A percentile compares a stretch with the other conserved stretches of the same genome.
Conservation (phyloP, 2,113 vertebrate species). For the Dascyllus trimaculatus region DNA sequence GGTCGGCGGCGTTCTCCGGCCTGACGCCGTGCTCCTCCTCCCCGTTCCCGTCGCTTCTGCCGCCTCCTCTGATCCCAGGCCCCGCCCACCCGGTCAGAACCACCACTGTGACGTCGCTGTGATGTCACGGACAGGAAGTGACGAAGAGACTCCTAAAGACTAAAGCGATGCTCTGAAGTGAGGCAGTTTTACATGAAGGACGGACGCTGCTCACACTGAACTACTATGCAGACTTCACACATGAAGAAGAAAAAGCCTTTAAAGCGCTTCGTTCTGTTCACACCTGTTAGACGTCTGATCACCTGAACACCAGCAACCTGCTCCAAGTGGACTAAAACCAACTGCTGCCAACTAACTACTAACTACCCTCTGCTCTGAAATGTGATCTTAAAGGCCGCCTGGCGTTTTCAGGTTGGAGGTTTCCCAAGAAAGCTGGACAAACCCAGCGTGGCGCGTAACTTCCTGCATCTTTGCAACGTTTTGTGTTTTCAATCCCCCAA, state of each 20-base stretch:
- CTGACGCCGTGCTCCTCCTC: slow-evolving; percentile 4
- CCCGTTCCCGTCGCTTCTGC: slow-evolving; percentile 40
- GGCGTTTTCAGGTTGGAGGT: slow-evolving; percentile 2
- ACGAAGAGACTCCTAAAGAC: slow-evolving; percentile 19
- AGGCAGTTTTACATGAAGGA: slow-evolving; percentile 21
- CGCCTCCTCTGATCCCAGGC: slow-evolving; percentile 21
- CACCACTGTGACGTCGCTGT: slow-evolving; percentile 82
- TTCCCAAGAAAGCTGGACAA: slow-evolving; percentile 11
- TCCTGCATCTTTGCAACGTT: background rate
- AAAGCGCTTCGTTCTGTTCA: slow-evolving; percentile 34
- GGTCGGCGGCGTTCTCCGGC: background rate
- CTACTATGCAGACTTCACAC: slow-evolving; percentile 56
- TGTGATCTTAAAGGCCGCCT: background rate
- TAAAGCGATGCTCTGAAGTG: background rate
- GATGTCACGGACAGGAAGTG: slow-evolving; percentile 13
- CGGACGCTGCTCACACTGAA: slow-evolving; percentile 22
- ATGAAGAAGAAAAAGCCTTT: slow-evolving; percentile 19
- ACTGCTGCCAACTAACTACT: slow-evolving; percentile 18
- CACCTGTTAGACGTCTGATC: background rate
- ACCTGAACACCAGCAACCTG: background rate
- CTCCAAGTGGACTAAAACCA: background rate
- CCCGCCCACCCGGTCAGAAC: slow-evolving; percentile 70
- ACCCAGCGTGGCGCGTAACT: background rate
- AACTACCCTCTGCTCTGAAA: background rate
- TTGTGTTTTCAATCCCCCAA: background rate